phyloP scores from a whole-genome alignment of 2,113 vertebrate genomes.

The Brachypodius melanocephalos region DNA sequence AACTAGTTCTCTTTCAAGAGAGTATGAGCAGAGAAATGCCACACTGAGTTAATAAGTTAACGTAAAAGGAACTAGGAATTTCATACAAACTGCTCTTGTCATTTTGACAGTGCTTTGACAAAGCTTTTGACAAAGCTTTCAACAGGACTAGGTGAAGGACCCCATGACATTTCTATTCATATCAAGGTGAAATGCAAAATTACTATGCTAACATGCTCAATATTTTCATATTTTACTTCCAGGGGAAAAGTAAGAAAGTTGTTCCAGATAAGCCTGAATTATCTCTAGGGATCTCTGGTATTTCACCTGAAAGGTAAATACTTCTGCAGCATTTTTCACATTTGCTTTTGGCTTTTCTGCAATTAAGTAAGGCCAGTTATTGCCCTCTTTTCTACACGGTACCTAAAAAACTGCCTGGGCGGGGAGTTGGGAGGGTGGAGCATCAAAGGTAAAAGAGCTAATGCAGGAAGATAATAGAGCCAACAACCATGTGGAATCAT shows the following conservation, averaged over 20 bases:
- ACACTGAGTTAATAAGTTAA: neutral
- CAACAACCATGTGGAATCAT: neutral
- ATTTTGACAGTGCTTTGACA: neutral
- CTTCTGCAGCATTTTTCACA: constrained; percentile 5
- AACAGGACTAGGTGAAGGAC: neutral
- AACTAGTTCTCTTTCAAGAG: neutral
- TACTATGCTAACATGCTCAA: constrained; percentile 25
- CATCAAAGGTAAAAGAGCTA: neutral
- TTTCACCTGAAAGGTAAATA: constrained; percentile 75
- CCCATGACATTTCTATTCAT: neutral
- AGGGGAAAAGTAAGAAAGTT: constrained; percentile 72
- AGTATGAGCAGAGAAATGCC: neutral
- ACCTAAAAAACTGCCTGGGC: neutral
- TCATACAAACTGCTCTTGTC: neutral
- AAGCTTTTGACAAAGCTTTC: neutral
- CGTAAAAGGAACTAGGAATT: neutral
- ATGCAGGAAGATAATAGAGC: neutral
- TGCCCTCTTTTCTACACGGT: neutral
- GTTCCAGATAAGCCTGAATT: constrained; percentile 70
- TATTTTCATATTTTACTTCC: constrained; percentile 61
- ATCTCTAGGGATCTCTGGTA: constrained; percentile 42
- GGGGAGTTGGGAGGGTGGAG: neutral
- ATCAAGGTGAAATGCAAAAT: constrained; percentile 14
- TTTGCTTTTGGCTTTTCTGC: neutral
- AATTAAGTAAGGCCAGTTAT: neutral